A percentile compares a stretch with the other conserved stretches of the same genome.
Evolutionary conservation across 2,888 invertebrate genomes (phyloP).

Genomic region (Quadroppia sp.): DNA sequence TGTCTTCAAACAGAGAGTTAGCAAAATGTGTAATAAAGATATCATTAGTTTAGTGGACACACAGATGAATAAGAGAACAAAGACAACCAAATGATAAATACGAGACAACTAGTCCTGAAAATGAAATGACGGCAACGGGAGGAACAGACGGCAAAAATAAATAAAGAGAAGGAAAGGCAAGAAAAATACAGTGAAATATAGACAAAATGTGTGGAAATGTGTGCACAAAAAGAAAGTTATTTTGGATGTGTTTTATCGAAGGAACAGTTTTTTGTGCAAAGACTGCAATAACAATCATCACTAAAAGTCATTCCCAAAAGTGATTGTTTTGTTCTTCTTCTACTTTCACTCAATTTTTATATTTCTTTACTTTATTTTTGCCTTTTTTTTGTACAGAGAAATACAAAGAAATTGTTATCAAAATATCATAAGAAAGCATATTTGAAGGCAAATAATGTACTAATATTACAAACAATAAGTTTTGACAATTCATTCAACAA

Average conservation of each 20-base stretch:
- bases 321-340: conserved; percentile 20
- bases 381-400: conserved; percentile 25
- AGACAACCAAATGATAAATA: conserved; percentile 31
- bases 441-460: conserved; percentile 9
- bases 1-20: background rate
- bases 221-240: conserved; percentile 1
- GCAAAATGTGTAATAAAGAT: background rate
- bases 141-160: conserved; percentile 14
- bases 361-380: conserved; percentile 16
- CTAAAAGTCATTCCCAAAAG: conserved; percentile 34
- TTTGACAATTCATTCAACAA: background rate
- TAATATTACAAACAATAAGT: background rate
- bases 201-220: conserved; percentile 20
- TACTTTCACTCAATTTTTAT: background rate
- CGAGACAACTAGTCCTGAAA: conserved; percentile 25
- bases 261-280: conserved; percentile 7
- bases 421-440: conserved; percentile 22
- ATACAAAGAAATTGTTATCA: conserved; percentile 19
- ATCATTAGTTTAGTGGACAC: conserved; percentile 17
- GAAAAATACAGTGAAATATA: conserved; percentile 3
- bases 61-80: too few species aligned
- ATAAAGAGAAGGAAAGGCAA: conserved; percentile 6
- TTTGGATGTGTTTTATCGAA: background rate
- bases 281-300: conserved; percentile 36
- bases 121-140: conserved; percentile 10